Base-by-base conservation (phyloP, 2,888 invertebrate species). In the Cephus rjabovi region DNA sequence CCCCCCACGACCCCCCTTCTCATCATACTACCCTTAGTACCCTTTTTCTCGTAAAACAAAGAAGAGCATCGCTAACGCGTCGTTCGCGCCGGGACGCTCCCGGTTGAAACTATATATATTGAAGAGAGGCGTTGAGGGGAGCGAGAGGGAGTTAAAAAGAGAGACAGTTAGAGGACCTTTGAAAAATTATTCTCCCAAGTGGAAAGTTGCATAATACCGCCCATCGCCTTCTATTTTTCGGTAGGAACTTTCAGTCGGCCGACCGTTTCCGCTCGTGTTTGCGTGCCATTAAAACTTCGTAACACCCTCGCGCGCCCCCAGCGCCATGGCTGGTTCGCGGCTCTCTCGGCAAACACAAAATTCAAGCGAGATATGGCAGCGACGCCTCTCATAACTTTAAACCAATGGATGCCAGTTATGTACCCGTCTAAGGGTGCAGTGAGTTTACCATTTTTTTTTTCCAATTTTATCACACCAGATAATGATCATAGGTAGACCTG, bases 161-260 rank as follows among this genome's bases (percentile, higher is more conserved):
- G 76, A 74, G 80, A 82, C 80, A 77, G 86, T 77, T 76, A 78
- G 71, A 73, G 81, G 81, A 83, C 84, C 83, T 90, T 90, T 90
- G 90, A 90, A 88, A 89, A 90, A 90, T 90, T 89, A 89, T 89
- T 82, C 86, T 81, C 79, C 84, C 87, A 83, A 86, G 89, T 87
- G 89, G 87, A 90, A 90, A 87, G 81, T 85, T 86, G 88, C 87
- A 87, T 88, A 88, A 88, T 88, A 82, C 84, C 84, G 79, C 81
- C 81, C 83, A 78, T 79, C 77, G 79, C 75, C 77, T 73, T 76
- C 75, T 76, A 75, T 81, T 78, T 80, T 70, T 30, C 12, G 56
- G 56, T 69, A 69, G 40, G n/a, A 34, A 75, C 68, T 34, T 70
- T 70, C 70, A 30, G 70, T 30, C 70, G n/a, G 70, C 12, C 70